Percentiles rank a stretch among this genome's conserved stretches.
Evolutionary conservation across 2,888 invertebrate genomes (phyloP).

Genomic region (Meteorus colon): DNA sequence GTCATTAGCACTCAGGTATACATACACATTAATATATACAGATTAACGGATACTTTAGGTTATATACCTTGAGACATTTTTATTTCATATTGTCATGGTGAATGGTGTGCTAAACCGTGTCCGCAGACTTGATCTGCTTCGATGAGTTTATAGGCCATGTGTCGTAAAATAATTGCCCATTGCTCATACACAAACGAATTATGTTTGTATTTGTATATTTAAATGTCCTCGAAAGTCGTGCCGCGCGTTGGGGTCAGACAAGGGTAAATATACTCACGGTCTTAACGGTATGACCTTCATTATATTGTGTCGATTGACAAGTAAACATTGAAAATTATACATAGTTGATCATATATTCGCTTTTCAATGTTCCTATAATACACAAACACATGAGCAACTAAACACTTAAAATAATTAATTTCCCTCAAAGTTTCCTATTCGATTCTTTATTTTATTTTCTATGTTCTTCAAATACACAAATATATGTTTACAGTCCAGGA

Average conservation of each 20-base stretch:
- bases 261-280: constrained; percentile 30
- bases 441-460: background rate
- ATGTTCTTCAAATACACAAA: background rate
- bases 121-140: constrained; percentile 35
- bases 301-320: constrained; percentile 20
- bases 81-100: constrained; percentile 12
- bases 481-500: constrained; percentile 1
- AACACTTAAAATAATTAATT: background rate
- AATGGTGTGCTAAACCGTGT: constrained; percentile 4
- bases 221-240: constrained; percentile 9
- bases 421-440: background rate
- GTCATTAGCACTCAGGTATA: constrained; percentile 3
- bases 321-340: constrained; percentile 26
- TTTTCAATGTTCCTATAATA: background rate
- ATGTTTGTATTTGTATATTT: constrained; percentile 2
- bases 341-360: background rate
- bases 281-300: constrained; percentile 6
- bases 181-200: constrained; percentile 1
- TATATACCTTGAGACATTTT: too few relatives aligned
- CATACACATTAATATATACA: background rate
- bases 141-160: constrained; percentile 45
- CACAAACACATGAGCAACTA: background rate
- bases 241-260: constrained; percentile 4
- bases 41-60: too few relatives aligned
- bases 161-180: constrained; percentile 41